These are phyloP conservation scores for Thryonomys swinderianus DNA, from an alignment of 2,113 vertebrate genomes.

Conservation along the genomic window DNA sequence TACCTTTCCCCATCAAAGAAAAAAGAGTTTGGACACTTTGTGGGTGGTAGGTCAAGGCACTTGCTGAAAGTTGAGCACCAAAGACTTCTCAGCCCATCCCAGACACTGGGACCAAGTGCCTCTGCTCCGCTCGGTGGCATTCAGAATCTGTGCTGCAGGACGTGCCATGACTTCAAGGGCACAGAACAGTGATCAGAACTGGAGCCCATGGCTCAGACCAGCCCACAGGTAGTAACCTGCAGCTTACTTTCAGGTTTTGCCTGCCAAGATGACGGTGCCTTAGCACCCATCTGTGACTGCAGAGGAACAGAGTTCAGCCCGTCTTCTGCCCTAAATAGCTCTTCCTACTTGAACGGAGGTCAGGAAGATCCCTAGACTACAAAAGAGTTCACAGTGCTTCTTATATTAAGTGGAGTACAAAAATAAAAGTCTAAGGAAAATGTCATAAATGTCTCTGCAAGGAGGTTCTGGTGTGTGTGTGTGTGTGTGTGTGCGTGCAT, in stretches of 20 bases:
- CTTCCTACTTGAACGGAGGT: neutral
- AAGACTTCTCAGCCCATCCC: neutral
- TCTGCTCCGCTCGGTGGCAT: neutral
- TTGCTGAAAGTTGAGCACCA: neutral
- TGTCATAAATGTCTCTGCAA: neutral
- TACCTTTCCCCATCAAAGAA: neutral
- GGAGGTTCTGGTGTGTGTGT: neutral
- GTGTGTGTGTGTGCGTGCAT: no score
- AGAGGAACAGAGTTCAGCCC: neutral
- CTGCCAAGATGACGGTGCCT: neutral
- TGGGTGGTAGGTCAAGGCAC: neutral
- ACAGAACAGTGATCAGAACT: neutral
- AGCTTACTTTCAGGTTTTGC: neutral
- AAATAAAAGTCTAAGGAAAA: neutral
- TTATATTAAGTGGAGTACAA: neutral
- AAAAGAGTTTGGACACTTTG: neutral
- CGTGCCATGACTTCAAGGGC: neutral
- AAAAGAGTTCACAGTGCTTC: neutral
- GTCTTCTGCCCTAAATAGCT: neutral
- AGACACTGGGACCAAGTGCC: neutral
- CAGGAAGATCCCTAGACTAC: neutral
- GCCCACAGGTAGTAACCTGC: neutral
- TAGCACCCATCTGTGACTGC: neutral
- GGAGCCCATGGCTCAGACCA: neutral
- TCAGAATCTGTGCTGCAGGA: neutral